phyloP scores from a whole-genome alignment of 2,888 invertebrate species.

The Lydus trimaculatus region DNA sequence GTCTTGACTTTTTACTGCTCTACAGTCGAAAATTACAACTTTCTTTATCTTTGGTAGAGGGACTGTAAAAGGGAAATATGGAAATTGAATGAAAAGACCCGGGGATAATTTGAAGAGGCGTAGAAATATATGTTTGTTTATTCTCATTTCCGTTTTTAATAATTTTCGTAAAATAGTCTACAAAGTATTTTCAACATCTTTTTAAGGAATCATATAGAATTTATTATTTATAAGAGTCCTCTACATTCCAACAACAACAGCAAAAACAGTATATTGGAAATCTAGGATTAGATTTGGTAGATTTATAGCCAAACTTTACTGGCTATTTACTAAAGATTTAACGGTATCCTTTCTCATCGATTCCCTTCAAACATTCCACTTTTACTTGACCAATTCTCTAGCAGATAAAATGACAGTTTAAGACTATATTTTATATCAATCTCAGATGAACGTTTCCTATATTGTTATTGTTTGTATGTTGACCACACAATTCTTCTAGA shows the following conservation, averaged over 20 bases:
- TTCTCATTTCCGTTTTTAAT: too few relatives aligned
- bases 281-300: conserved; percentile 46
- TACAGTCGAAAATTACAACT: too few relatives aligned
- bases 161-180: too few relatives aligned
- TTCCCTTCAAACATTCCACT: conserved; percentile 21
- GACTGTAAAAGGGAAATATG: too few relatives aligned
- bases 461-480: not conserved
- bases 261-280: conserved; percentile 43
- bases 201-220: too few relatives aligned
- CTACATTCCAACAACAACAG: not conserved
- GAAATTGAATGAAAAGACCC: too few relatives aligned
- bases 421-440: not conserved
- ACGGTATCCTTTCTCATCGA: conserved; percentile 26
- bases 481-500: not conserved
- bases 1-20: too few relatives aligned
- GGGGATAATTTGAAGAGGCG: too few relatives aligned
- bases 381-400: not conserved
- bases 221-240: not conserved
- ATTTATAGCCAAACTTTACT: conserved; percentile 51
- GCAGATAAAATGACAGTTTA: not conserved
- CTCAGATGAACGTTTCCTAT: not conserved
- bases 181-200: too few relatives aligned
- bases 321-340: conserved; percentile 50
- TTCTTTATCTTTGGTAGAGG: too few relatives aligned
- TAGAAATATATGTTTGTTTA: too few relatives aligned